Evolutionary conservation across 2,113 vertebrate species (phyloP), one percentile per base, ranked within the genome.

Genomic region (Cololabis saira): DNA sequence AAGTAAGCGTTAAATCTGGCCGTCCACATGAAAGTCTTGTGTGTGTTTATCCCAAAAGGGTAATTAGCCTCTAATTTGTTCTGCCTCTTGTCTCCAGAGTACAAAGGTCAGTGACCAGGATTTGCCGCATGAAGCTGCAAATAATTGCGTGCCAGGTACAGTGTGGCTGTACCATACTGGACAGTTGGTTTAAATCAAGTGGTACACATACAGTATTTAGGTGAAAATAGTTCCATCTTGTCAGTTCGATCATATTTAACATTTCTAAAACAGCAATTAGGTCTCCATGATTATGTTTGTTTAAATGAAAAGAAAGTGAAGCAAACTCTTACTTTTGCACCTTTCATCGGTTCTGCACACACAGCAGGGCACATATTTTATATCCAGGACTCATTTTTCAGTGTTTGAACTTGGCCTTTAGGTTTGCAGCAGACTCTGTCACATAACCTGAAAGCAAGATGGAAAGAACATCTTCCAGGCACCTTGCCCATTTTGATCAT

Each of bases 11-110:
- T 43, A 49, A 61, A 48, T 51, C 27, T 41, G 45, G 12, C 5
- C 2, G 24, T 61, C 13, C 17, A 50, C 59, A 61, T 41, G n/a
- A 41, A 76, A 44, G 10, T 65, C 60, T 17, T 47, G 16, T 55
- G 37, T 54, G 9, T 8, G 12, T 12, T 9, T 16, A 14, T 49
- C 64, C 55, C 63, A 71, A 61, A 71, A 76, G 63, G 51, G 45
- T 61, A 77, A 80, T 84, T 79, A 74, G 50, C 10, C 22, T 70
- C 59, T 74, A 62, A 79, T 65, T 83, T 69, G 62, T 50, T 45
- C 22, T 68, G 18, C 1, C 40, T 11, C 5, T 47, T 22, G 17
- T 50, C 51, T 71, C 13, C 17, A 51, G 42, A 13, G 53, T 24
- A 27, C 53, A 72, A 24, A 24, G 62, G 62, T 82, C 60, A 62